These are phyloP conservation scores for Gymnocypris eckloni DNA, from an alignment of 2,797 vertebrate species.

Conservation along the genomic window DNA sequence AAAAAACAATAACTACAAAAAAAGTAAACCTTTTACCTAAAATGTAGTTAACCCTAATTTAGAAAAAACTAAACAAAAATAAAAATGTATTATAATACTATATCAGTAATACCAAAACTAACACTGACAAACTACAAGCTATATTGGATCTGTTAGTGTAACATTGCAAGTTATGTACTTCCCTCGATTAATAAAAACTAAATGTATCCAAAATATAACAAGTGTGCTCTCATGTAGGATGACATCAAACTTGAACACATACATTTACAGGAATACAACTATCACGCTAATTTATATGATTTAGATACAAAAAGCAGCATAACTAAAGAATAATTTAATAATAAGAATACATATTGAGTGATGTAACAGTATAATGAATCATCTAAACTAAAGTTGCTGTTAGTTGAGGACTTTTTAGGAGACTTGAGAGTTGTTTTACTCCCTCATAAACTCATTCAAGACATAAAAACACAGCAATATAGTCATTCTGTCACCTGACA, in stretches of 20 bases:
- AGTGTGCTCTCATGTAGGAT: neutral
- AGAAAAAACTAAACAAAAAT: no score
- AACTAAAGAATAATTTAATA: neutral
- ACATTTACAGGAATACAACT: neutral
- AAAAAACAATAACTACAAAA: no score
- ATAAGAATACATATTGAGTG: neutral
- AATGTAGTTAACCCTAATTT: no score
- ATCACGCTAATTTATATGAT: neutral
- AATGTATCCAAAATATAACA: neutral
- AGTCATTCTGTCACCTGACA: neutral
- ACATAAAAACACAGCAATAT: neutral
- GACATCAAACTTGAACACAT: neutral
- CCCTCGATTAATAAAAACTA: neutral
- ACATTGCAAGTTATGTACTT: neutral
- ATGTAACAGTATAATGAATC: neutral
- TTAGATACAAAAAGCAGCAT: neutral
- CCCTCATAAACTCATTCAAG: neutral
- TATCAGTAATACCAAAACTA: neutral
- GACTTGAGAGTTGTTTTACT: neutral
- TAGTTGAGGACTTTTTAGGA: neutral
- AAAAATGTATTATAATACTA: neutral
- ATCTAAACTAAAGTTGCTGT: neutral
- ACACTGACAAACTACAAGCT: neutral
- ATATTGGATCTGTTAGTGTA: neutral
- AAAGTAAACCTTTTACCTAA: neutral